Base-by-base conservation (phyloP, 2,797 vertebrate genomes). In the Poecilia gillii region DNA sequence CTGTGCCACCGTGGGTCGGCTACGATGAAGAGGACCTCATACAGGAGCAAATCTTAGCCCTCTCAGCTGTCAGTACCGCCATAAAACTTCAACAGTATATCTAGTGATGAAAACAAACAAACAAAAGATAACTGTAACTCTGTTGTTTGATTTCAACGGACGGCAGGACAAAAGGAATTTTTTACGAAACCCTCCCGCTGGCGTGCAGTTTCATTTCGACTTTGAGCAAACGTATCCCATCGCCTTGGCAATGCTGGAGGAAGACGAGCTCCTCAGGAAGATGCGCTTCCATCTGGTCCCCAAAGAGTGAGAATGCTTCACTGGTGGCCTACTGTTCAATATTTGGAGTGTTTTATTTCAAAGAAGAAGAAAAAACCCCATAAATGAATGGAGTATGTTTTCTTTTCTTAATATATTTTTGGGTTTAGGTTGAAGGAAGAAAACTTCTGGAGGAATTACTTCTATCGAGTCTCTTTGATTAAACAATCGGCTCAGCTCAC, bases 251-350 rank as follows among this genome's bases (percentile, higher is more conserved):
- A 99, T 99, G 97, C 91, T 99, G 72, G 97, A 98, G 82, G 97
- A 99, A 90, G 98, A 99, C 1, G 96, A 98, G 74, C 96, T 99
- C 16, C 97, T 99, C 62, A 97, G 95, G 85, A 96, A 96, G 92
- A 99, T 99, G 98, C 96, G 97, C 79, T 99, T 98, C 77, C 96
- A 98, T 91, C 96, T 99, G 0, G 97, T 99, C 83, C 98, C 98
- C 49, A 98, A 98, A 95, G 96, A 97, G 98, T 99, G 93, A 97
- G 97, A 25, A 28, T 74, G 13, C 71, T 73, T 72, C 49, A 46
- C 51, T 1, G 11, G 49, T 57, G 53, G 57, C 47, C 0, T 20
- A n/a, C 33, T 76, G 53, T 73, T 83, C 41, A 72, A 62, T 51
- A 25, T 47, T 71, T 68, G 12, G 9, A 43, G 8, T 82, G 72